Evolutionary conservation across 2,797 vertebrate genomes (phyloP).

Genomic region (Onychomys arenicola): DNA sequence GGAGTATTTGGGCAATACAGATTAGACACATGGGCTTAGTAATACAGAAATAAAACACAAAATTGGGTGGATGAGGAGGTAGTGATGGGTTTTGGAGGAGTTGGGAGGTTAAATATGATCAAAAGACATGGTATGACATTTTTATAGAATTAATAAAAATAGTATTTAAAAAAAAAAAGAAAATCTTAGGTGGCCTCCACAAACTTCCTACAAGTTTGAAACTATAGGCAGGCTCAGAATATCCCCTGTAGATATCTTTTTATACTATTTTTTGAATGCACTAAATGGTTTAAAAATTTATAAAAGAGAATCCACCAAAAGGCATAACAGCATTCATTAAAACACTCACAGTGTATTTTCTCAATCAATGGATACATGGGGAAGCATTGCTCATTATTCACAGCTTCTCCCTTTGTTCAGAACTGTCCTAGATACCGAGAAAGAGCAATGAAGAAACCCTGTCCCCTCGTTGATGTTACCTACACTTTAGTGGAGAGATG

Average conservation of each 20-base stretch:
- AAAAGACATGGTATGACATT: neutral
- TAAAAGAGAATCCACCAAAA: neutral
- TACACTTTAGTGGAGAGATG: neutral
- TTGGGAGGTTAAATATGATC: neutral
- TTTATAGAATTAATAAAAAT: neutral
- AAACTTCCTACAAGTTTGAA: neutral
- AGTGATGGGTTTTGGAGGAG: neutral
- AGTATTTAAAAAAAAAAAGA: neutral
- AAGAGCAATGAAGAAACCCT: neutral
- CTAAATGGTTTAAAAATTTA: neutral
- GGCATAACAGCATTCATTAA: neutral
- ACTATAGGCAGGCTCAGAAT: neutral
- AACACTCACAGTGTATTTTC: neutral
- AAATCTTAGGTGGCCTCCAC: neutral
- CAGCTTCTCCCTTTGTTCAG: neutral
- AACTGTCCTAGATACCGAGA: neutral
- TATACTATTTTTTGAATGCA: neutral
- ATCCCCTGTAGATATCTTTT: neutral
- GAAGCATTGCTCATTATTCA: neutral
- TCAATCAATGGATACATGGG: neutral
- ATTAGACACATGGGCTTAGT: neutral
- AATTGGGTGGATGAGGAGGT: neutral
- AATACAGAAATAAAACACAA: neutral
- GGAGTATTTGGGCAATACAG: neutral
- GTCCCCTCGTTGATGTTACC: neutral